Evolutionary conservation across 37 sponge, comb jelly and placozoan genomes (phyloP).

Genomic region (Halichondria panicea): DNA sequence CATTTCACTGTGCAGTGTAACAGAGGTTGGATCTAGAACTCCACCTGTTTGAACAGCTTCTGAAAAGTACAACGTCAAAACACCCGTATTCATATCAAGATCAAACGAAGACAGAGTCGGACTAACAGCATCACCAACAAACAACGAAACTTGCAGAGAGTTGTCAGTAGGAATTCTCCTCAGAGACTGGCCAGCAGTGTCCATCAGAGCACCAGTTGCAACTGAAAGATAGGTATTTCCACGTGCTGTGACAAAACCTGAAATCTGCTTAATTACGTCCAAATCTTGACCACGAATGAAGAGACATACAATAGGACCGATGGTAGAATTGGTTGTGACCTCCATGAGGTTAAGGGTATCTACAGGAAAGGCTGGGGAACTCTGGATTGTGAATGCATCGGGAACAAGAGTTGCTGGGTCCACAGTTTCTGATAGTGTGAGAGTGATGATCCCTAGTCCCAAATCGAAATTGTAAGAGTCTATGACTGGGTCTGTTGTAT

Average conservation of each 20-base stretch:
- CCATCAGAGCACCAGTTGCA: constrained; percentile 43
- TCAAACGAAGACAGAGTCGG: constrained; percentile 63
- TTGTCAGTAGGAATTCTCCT: constrained; percentile 15
- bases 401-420: constrained; percentile 58
- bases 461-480: constrained; percentile 70
- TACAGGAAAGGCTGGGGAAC: constrained; percentile 61
- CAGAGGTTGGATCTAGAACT: constrained; percentile 21
- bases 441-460: constrained; percentile 41
- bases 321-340: constrained; percentile 20
- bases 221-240: constrained; percentile 75
- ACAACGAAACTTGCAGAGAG: constrained; percentile 59
- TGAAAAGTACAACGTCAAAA: constrained; percentile 65
- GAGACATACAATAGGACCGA: constrained; percentile 26
- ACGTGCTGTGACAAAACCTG: constrained; percentile 77
- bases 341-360: constrained; percentile 15
- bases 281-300: constrained; percentile 41
- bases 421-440: constrained; percentile 79
- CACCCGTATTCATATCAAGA: constrained; percentile 80
- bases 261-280: constrained; percentile 63
- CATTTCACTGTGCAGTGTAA: constrained; percentile 57
- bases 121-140: constrained; percentile 31
- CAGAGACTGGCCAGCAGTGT: constrained; percentile 63
- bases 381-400: constrained; percentile 69
- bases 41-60: constrained; percentile 60
- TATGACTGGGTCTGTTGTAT: constrained; percentile 63